Percentiles rank a stretch among this genome's conserved stretches.
These are phyloP conservation scores for Bombus vancouverensis DNA, from an alignment of 1,140 invertebrate species.

Conservation along the genomic window DNA sequence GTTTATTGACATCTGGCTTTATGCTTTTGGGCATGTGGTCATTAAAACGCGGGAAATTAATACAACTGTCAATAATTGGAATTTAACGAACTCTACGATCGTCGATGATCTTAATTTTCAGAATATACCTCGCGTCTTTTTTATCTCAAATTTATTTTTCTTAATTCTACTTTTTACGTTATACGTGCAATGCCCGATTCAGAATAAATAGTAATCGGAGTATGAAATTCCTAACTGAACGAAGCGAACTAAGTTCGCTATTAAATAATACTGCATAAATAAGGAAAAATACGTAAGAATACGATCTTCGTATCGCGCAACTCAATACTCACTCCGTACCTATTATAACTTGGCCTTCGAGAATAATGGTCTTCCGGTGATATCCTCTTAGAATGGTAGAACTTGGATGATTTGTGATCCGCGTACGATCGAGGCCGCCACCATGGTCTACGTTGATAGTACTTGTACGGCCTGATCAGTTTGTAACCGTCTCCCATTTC, in stretches of 20 bases:
- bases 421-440: constrained; percentile 53
- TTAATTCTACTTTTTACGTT: no score
- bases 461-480: constrained; percentile 57
- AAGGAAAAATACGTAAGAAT: no score
- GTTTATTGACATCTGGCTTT: background rate
- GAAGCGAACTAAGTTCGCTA: no score
- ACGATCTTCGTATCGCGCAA: background rate
- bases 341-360: constrained; percentile 37
- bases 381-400: constrained; percentile 37
- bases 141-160: background rate
- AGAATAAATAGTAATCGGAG: no score
- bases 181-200: fast-evolving
- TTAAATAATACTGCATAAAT: no score
- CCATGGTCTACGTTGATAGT: constrained; percentile 55
- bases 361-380: constrained; percentile 44
- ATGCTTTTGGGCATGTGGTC: background rate
- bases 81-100: no score
- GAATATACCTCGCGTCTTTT: background rate
- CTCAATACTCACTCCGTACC: constrained; percentile 30
- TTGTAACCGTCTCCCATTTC: constrained; percentile 58
- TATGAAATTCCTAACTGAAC: no score
- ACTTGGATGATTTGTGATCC: constrained; percentile 45
- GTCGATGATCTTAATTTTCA: no score
- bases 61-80: background rate
- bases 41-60: background rate